Conservation (phyloP, 1,140 invertebrate species). For the Sycophila sp. region DNA sequence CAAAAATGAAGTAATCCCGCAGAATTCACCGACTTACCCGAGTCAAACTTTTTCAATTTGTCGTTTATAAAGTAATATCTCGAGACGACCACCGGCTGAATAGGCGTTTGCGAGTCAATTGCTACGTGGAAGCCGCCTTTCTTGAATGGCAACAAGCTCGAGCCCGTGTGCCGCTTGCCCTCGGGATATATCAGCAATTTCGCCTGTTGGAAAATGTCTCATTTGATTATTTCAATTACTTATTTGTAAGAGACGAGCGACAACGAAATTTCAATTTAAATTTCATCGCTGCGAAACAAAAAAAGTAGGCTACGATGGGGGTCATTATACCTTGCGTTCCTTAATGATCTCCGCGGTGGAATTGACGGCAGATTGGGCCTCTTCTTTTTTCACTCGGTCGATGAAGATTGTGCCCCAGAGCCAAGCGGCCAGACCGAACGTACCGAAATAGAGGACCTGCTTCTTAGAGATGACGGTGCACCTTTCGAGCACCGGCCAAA, state of each 20-base stretch:
- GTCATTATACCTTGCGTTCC: slow-evolving; percentile 70
- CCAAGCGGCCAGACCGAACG: slow-evolving; percentile 85
- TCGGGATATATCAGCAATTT: slow-evolving; percentile 83
- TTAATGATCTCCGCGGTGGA: slow-evolving; percentile 76
- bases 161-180: slow-evolving; percentile 76
- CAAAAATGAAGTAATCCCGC: too few relatives aligned
- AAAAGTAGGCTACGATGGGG: too few relatives aligned
- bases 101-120: slow-evolving; percentile 81
- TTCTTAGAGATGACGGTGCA: slow-evolving; percentile 84
- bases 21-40: slow-evolving; percentile 67
- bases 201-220: slow-evolving; percentile 64
- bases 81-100: slow-evolving; percentile 90
- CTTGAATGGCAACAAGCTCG: slow-evolving; percentile 82
- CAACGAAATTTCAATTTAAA: too few relatives aligned
- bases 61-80: slow-evolving; percentile 86
- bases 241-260: too few relatives aligned
- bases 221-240: slow-evolving; percentile 28
- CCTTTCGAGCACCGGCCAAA: slow-evolving; percentile 82
- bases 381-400: slow-evolving; percentile 75
- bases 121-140: slow-evolving; percentile 96
- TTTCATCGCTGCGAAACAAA: too few relatives aligned
- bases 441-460: slow-evolving; percentile 82
- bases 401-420: slow-evolving; percentile 92
- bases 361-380: slow-evolving; percentile 77
- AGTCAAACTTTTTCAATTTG: slow-evolving; percentile 77